A percentile compares a stretch with the other conserved stretches of the same genome.
phyloP scores from a whole-genome alignment of 2,113 vertebrate genomes.

The Rattus norvegicus region GRCr8 NC_086019.1:144824001-144824500 shows the following conservation, averaged over 20 bases:
- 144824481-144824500: not conserved
- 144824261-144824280: slow-evolving; percentile 83
- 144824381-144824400: slow-evolving; percentile 45
- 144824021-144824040: not conserved
- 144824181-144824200: not conserved
- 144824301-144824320: slow-evolving; percentile 97
- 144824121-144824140: not conserved
- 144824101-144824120: not conserved
- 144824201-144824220: not conserved
- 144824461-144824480: not conserved
- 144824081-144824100: not conserved
- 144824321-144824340: slow-evolving; percentile 96
- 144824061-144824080: not conserved
- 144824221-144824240: rapidly evolving
- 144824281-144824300: slow-evolving; percentile 97
- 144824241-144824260: rapidly evolving
- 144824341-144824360: slow-evolving; percentile 97
- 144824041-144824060: not conserved
- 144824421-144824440: not conserved
- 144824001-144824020: not conserved
- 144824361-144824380: slow-evolving; percentile 96
- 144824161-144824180: not conserved
- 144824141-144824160: not conserved
- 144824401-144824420: not conserved
- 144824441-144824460: not conserved